Base-by-base conservation (phyloP, 2,888 invertebrate genomes). In the Drosophila tanythrix region DNA sequence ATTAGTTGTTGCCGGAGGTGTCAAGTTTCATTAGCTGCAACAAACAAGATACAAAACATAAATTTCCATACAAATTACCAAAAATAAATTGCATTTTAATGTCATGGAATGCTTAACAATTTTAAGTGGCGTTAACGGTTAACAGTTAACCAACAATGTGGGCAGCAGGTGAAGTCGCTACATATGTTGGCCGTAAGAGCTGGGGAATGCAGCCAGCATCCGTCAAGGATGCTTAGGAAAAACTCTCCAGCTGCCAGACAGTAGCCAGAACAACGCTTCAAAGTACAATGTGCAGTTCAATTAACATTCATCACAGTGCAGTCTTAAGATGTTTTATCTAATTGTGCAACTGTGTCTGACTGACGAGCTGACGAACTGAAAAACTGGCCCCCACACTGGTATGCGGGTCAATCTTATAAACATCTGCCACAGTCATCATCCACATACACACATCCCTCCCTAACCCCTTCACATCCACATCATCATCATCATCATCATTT, bases 241-340 rank as follows among this genome's bases (percentile, higher is more conserved):
- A 72, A 58, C 67, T 66, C 57, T 65, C 52, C 51, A 70, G 67
- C 38, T 53, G 38, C n/a, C 61, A 52, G 59, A 57, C 61, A 35
- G 53, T 59, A 65, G 65, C 56, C 59, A 59, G 55, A 82, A 83
- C 64, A 75, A 76, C 72, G 72, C 79, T 70, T 72, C 72, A 81
- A 79, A 81, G 76, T 76, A 64, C 75, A 73, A 65, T 62, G 76
- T 71, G 73, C 66, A 70, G 80, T 79, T 88, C 81, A 88, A 89
- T 89, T 87, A 87, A 84, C 88, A 88, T 85, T 82, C 88, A 89
- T 77, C 79, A 77, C 76, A 87, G 82, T 72, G 81, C 82, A 81
- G 70, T 70, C 70, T 76, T 70, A 72, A 78, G 79, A 88, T 75
- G 63, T 69, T 75, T 77, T 76, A 76, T 87, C 84, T 83, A 83